Percentiles rank a stretch among this genome's conserved stretches.
Evolutionary conservation across 1,140 invertebrate genomes (phyloP).

Genomic region (Littorina saxatilis): DNA sequence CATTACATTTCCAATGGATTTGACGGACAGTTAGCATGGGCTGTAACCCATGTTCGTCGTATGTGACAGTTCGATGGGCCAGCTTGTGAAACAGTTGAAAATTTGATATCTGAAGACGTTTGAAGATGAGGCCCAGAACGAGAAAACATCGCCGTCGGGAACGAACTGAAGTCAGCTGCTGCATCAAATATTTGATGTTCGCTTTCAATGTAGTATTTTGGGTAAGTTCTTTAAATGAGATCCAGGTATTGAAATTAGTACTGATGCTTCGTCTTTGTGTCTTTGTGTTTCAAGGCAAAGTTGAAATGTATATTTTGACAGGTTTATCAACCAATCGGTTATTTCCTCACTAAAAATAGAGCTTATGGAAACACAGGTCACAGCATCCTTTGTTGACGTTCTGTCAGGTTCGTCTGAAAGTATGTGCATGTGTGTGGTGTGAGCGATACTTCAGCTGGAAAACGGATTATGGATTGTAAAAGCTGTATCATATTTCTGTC

Average conservation of each 20-base stretch:
- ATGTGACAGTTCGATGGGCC: neutral
- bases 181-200: constrained; percentile 97
- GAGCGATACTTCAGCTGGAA: no score
- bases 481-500: no score
- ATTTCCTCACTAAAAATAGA: neutral
- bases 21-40: neutral
- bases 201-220: constrained; percentile 98
- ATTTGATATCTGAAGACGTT: neutral
- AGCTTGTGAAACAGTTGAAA: neutral
- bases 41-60: neutral
- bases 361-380: neutral
- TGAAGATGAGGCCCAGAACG: constrained; percentile 39
- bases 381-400: neutral
- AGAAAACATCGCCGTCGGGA: constrained; percentile 57
- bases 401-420: no score
- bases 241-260: no score
- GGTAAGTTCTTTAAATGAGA: constrained; percentile 82
- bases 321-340: no score
- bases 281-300: neutral
- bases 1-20: neutral
- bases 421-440: no score
- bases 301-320: no score
- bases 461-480: no score
- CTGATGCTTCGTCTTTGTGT: neutral
- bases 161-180: constrained; percentile 92